These are phyloP conservation scores for Gymnocheta viridis DNA, from an alignment of 2,888 invertebrate genomes.

Conservation along the genomic window DNA sequence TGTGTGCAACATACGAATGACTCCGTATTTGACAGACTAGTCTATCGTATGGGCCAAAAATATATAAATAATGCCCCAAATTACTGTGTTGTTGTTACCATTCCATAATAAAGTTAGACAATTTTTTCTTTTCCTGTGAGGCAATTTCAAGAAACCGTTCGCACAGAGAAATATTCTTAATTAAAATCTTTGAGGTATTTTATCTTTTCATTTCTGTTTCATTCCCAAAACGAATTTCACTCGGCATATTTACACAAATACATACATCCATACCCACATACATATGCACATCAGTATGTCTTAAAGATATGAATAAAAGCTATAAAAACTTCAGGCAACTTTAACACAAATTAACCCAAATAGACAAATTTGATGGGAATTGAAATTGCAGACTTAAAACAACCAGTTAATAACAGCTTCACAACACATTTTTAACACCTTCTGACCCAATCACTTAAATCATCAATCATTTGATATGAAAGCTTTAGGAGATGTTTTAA, in stretches of 20 bases:
- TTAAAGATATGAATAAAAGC: background rate
- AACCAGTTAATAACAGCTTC: conserved; percentile 39
- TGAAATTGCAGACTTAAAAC: conserved; percentile 6
- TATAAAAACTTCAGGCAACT: background rate
- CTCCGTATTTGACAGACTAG: too few species aligned
- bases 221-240: too few species aligned
- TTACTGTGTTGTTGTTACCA: too few species aligned
- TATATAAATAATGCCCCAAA: too few species aligned
- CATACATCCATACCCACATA: background rate
- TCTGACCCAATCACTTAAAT: conserved; percentile 49
- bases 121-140: too few species aligned
- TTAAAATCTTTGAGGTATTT: background rate
- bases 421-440: conserved; percentile 31
- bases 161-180: background rate
- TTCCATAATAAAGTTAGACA: too few species aligned
- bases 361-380: conserved; percentile 17
- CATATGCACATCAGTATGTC: background rate
- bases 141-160: background rate
- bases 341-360: conserved; percentile 26
- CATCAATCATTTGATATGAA: conserved; percentile 45
- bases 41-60: too few species aligned
- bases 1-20: too few species aligned
- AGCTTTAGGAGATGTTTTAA: background rate
- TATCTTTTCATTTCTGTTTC: background rate
- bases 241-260: too few species aligned